Percentiles rank a stretch among this genome's conserved stretches.
phyloP scores from a whole-genome alignment of 2,113 vertebrate species.

The Oreotrochilus melanogaster region DNA sequence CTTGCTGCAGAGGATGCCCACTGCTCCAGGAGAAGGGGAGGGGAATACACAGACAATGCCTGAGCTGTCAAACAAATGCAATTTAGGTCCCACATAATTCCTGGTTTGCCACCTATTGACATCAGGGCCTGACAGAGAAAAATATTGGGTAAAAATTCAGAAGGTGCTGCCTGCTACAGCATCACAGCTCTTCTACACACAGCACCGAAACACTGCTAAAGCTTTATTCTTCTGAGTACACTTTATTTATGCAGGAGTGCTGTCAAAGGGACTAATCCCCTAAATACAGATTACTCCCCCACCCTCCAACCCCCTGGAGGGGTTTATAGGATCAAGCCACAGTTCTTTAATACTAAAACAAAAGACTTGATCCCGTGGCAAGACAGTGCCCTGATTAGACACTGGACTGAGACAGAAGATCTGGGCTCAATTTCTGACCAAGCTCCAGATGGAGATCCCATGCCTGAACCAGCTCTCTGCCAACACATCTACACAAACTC shows the following conservation, averaged over 20 bases:
- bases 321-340: slow-evolving; percentile 10
- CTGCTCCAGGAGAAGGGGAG: slow-evolving; percentile 7
- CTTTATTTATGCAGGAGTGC: slow-evolving; percentile 35
- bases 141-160: background rate
- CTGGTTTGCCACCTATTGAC: background rate
- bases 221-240: background rate
- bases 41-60: slow-evolving; percentile 5
- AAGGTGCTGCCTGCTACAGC: background rate
- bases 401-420: background rate
- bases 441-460: accelerated
- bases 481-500: background rate
- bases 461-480: background rate
- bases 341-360: slow-evolving; percentile 13
- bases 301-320: background rate
- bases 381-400: background rate
- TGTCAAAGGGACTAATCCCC: slow-evolving; percentile 24
- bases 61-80: slow-evolving; percentile 19
- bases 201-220: background rate
- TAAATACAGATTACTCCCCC: background rate
- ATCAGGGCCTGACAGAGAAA: background rate
- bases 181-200: background rate
- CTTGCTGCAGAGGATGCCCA: slow-evolving; percentile 49
- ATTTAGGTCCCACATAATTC: background rate
- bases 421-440: background rate
- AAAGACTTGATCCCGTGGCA: background rate